Conservation (phyloP, 1,140 invertebrate genomes). For the Trinorchestia longiramus region DNA sequence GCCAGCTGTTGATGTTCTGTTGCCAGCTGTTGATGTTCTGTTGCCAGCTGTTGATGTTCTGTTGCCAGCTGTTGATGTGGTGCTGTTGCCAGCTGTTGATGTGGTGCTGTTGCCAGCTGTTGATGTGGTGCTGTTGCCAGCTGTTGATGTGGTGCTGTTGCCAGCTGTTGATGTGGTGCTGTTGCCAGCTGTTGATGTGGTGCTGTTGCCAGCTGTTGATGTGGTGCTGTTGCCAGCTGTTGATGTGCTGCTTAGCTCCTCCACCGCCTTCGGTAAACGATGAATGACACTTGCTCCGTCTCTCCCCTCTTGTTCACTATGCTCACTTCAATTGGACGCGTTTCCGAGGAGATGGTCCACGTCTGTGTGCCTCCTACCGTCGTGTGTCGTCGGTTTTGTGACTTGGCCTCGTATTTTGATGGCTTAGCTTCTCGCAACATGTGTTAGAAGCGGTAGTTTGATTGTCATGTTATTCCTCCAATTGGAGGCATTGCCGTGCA, state of each 20-base stretch:
- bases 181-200: too few species aligned
- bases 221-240: not conserved
- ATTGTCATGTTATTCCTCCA: not conserved
- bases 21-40: too few species aligned
- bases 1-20: not conserved
- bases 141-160: too few species aligned
- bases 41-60: not conserved
- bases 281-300: not conserved
- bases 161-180: too few species aligned
- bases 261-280: not conserved
- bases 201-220: too few species aligned
- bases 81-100: too few species aligned
- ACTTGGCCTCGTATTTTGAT: not conserved
- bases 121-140: too few species aligned
- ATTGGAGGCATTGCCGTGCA: not conserved
- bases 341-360: not conserved
- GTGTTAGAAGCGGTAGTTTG: not conserved
- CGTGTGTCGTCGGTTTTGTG: not conserved
- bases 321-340: not conserved
- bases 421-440: not conserved
- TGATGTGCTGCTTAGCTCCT: not conserved
- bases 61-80: not conserved
- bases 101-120: too few species aligned
- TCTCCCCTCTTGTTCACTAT: not conserved
- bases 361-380: not conserved